Base-by-base conservation (phyloP, 2,888 invertebrate genomes). In the Archips xylosteana region DNA sequence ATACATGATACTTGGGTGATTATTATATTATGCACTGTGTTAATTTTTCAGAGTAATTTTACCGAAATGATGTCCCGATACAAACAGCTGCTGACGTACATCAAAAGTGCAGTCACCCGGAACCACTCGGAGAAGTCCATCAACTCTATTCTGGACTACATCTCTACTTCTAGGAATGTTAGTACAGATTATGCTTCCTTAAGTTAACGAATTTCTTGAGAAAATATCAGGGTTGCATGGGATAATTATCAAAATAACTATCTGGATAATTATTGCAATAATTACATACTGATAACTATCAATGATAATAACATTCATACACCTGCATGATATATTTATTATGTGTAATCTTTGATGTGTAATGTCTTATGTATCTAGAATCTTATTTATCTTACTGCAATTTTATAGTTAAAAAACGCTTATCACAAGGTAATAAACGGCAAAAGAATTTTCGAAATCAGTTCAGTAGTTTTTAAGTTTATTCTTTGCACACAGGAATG, bases 101-200 rank as follows among this genome's bases (percentile, higher is more conserved):
- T 99, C 77, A 99, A 99, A 94, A 99, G 98, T 92, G 99, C 99
- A 34, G 99, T 99, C 51, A 99, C 99, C 6, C 96, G 99, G 85
- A 99, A 99, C 90, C 99, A 99, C 89, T 99, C 99, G 57, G 99
- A 99, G 89, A 99, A 99, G 89, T 99, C 99, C 42, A 99, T 99
- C 81, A 99, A 99, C 89, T 99, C 99, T 1, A 99, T 99, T 85
- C 94, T 99, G 77, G 99, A 99, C 92, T 99, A 99, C 88, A 99
- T 99, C 84, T 99, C 99, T 23, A 99, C 99, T 62, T 99, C 99
- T 10, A 98, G 99, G 95, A 99, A 99, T 96, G 99, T 99, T 94
- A 95, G 51, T 36, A 1, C n/a, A 1, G 23, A 36, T 4, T 65
- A 5, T 5, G 12, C 13, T 36, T 36, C 36, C 36, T 36, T 36